Conservation (phyloP, 2,797 vertebrate genomes). For the Threskiornis aethiopicus region DNA sequence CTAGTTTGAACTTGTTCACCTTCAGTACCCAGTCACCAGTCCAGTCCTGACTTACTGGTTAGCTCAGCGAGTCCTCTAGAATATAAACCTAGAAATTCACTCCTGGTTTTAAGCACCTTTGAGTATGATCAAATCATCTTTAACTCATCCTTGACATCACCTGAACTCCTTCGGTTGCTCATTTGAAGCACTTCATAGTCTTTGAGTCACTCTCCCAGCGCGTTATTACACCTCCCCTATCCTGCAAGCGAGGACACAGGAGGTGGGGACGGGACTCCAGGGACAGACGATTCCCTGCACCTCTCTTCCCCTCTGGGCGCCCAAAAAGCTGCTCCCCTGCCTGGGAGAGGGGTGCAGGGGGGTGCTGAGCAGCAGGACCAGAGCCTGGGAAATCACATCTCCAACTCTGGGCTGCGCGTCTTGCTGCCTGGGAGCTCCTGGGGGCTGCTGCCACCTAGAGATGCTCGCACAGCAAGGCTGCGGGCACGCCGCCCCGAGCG, state of each 20-base stretch:
- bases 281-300: fast-evolving
- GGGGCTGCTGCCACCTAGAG: slow-evolving; percentile 65
- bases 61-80: neutral
- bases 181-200: neutral
- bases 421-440: slow-evolving; percentile 25
- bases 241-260: fast-evolving
- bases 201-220: neutral
- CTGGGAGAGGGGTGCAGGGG: fast-evolving
- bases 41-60: neutral
- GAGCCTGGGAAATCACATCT: neutral
- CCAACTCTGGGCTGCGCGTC: neutral
- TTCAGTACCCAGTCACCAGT: neutral
- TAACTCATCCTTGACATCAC: neutral
- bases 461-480: neutral
- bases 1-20: neutral
- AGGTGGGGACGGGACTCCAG: neutral
- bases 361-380: neutral
- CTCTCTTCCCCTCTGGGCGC: neutral
- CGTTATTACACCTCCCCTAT: neutral
- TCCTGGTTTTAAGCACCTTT: neutral
- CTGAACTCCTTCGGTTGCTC: neutral
- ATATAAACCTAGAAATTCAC: neutral
- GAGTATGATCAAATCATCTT: neutral
- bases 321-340: neutral
- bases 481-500: neutral